Evolutionary conservation across 2,797 vertebrate genomes (phyloP), one percentile per base, ranked within the genome.

Genomic region (Malurus splendens): DNA sequence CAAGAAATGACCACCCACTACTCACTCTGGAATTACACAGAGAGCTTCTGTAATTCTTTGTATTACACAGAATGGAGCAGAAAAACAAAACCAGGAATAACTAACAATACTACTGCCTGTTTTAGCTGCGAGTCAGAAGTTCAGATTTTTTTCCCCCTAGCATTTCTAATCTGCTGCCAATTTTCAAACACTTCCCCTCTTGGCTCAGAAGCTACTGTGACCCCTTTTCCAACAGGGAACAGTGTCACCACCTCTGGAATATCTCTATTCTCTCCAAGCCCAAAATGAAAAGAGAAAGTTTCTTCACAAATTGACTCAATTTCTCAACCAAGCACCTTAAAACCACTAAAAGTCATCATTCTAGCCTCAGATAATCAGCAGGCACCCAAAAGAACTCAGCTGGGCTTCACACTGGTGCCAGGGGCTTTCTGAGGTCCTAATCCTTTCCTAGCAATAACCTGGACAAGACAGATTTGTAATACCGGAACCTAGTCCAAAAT

Each of bases 171-270:
- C 75, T 65, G 42, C 86, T 92, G 91, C 86, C 91, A 92, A 86
- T 74, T 93, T 86, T 92, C 87, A 90, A 95, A 91, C 83, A 65
- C 87, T 92, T 93, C 93, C 92, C 80, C 56, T 93, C 78, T 44
- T 91, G 78, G 86, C 83, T 91, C 87, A 45, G 14, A 88, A 82
- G 56, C 25, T 45, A 38, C 54, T 56, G 47, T 71, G 39, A 93
- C 56, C 74, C 56, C 64, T 90, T 44, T 94, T 86, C 77, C 80
- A 94, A 70, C 38, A 87, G 76, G 25, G 79, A 86, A 24, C 42
- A 20, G 45, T 47, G 74, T 91, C 86, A 76, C 44, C 77, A 88
- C 67, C 83, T 79, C 86, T 80, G 60, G 10, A 89, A 70, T 36
- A 70, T 54, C 52, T 54, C 64, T 54, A 14, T 7, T 60, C 36